Percentiles rank a stretch among this genome's conserved stretches.
These are phyloP conservation scores for Syngnathus typhle DNA, from an alignment of 2,113 vertebrate genomes.

Conservation along the genomic window DNA sequence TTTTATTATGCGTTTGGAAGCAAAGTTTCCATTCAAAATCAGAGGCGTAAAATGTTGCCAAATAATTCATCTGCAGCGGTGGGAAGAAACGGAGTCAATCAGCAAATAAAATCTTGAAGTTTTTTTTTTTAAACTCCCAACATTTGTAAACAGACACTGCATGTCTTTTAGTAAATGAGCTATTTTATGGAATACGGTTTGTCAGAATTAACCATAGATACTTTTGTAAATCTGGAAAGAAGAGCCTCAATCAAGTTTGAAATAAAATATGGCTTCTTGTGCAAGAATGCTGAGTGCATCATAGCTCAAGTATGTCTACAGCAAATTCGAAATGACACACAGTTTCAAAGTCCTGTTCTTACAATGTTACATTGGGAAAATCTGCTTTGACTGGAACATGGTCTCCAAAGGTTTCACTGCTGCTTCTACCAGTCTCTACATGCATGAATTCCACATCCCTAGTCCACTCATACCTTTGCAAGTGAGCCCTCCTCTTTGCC, in stretches of 20 bases:
- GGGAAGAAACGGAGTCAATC: too few relatives aligned
- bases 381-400: background rate
- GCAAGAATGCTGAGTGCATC: background rate
- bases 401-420: background rate
- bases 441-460: slow-evolving; percentile 43
- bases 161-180: too few relatives aligned
- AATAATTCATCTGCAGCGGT: too few relatives aligned
- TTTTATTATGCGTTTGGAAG: background rate
- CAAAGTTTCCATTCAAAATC: background rate
- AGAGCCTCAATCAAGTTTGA: too few relatives aligned
- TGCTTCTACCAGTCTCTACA: slow-evolving; percentile 42
- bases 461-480: slow-evolving; percentile 14
- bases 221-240: too few relatives aligned
- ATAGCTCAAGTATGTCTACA: background rate
- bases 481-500: background rate
- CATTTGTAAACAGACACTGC: too few relatives aligned
- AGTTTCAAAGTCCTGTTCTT: too few relatives aligned
- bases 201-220: too few relatives aligned
- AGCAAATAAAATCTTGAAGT: too few relatives aligned
- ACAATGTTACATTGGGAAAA: background rate
- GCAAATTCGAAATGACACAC: background rate
- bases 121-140: too few relatives aligned
- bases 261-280: background rate
- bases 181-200: too few relatives aligned
- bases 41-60: too few relatives aligned